Percentiles rank a stretch among this genome's conserved stretches.
phyloP scores from a whole-genome alignment of 2,888 invertebrate genomes.

The Mythimna albipuncta region DNA sequence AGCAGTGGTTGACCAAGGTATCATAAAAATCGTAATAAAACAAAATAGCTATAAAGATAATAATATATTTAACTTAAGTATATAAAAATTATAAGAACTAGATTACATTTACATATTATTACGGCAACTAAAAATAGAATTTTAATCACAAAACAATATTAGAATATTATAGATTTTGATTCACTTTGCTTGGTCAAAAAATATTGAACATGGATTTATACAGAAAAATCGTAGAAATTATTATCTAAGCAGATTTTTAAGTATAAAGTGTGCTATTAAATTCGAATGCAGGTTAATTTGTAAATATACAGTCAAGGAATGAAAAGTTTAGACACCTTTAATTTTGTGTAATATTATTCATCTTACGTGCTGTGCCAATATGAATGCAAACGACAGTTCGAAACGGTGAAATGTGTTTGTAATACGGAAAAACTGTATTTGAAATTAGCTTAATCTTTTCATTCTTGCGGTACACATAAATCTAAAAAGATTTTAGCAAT shows the following conservation, averaged over 20 bases:
- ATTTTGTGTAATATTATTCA: background rate
- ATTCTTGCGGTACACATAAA: background rate
- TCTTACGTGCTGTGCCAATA: background rate
- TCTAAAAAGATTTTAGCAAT: background rate
- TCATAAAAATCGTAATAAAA: conserved; percentile 31
- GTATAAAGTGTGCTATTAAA: background rate
- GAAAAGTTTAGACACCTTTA: background rate
- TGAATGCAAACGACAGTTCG: background rate
- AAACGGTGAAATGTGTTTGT: background rate
- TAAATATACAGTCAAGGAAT: background rate
- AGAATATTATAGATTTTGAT: conserved; percentile 42
- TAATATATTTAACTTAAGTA: conserved; percentile 66
- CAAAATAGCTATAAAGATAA: conserved; percentile 54
- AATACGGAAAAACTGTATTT: background rate
- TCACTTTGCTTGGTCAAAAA: conserved; percentile 34
- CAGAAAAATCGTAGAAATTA: background rate
- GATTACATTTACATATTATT: conserved; percentile 66
- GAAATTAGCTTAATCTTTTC: background rate
- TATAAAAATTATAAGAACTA: conserved; percentile 64
- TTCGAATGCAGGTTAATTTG: background rate
- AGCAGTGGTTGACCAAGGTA: background rate
- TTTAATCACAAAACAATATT: conserved; percentile 54
- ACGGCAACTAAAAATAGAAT: conserved; percentile 60
- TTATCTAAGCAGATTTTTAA: background rate
- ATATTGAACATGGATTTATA: background rate